phyloP scores from a whole-genome alignment of 2,888 invertebrate species.

The Nomada lathburiana region DNA sequence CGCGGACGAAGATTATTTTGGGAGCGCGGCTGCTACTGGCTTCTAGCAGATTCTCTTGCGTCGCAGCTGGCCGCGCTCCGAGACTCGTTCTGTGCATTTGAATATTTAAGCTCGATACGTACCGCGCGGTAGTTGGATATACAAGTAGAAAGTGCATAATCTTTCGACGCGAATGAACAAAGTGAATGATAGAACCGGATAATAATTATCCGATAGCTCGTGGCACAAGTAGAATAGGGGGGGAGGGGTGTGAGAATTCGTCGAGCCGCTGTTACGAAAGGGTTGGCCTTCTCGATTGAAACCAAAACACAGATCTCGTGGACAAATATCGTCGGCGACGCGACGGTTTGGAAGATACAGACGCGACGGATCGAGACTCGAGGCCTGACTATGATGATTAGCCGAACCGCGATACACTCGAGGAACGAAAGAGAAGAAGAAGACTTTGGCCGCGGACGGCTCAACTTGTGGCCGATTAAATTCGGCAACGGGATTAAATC shows the following conservation, averaged over 20 bases:
- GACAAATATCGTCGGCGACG: background rate
- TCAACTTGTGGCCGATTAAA: background rate
- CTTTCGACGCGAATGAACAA: background rate
- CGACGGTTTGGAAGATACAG: background rate
- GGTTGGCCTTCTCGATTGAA: background rate
- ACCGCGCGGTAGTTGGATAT: no score
- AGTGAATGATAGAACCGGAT: no score
- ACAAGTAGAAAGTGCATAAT: background rate
- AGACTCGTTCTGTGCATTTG: slow-evolving; percentile 2
- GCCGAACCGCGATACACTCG: slow-evolving; percentile 5
- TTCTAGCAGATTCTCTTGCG: background rate
- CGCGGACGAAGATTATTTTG: slow-evolving; percentile 54
- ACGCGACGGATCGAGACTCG: background rate
- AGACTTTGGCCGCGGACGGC: background rate
- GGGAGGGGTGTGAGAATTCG: no score
- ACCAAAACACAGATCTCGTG: background rate
- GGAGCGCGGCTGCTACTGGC: slow-evolving; percentile 22
- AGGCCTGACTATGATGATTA: background rate
- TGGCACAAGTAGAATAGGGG: no score
- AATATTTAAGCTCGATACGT: slow-evolving; percentile 14
- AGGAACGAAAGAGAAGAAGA: background rate
- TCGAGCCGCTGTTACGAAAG: no score
- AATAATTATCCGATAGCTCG: background rate
- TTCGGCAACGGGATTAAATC: slow-evolving; percentile 17
- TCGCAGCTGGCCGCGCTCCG: slow-evolving; percentile 4